Evolutionary conservation across 2,888 invertebrate species (phyloP).

Genomic region (Nomada flava): DNA sequence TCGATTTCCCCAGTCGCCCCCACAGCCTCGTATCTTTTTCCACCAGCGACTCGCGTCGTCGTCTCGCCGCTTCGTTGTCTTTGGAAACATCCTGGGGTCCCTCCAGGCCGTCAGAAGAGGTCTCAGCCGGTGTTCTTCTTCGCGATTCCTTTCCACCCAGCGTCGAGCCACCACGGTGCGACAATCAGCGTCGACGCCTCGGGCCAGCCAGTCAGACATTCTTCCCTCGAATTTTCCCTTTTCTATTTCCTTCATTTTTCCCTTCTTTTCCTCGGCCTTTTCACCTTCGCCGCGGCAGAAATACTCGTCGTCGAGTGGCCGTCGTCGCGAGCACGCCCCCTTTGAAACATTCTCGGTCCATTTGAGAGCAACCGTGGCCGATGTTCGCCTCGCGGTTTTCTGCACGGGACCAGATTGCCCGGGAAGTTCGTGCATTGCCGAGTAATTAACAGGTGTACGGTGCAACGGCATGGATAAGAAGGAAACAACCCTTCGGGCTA

Average conservation of each 20-base stretch:
- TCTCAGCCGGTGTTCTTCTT: constrained; percentile 41
- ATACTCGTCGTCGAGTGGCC: constrained; percentile 43
- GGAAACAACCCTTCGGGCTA: constrained; percentile 49
- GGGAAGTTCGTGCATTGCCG: constrained; percentile 54
- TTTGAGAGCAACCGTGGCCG: not conserved
- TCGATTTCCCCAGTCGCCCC: constrained; percentile 27
- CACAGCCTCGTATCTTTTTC: constrained; percentile 19
- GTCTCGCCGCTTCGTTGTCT: constrained; percentile 53
- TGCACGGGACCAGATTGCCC: constrained; percentile 27
- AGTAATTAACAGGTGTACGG: constrained; percentile 49
- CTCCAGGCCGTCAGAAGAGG: constrained; percentile 32
- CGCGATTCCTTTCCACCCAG: constrained; percentile 21
- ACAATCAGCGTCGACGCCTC: constrained; percentile 73
- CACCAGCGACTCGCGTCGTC: constrained; percentile 21
- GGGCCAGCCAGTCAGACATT: constrained; percentile 61
- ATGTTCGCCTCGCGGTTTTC: constrained; percentile 6
- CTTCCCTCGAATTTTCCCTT: constrained; percentile 38
- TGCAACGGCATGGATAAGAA: constrained; percentile 42
- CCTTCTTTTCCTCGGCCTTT: constrained; percentile 37
- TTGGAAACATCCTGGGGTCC: constrained; percentile 38
- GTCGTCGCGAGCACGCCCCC: constrained; percentile 17
- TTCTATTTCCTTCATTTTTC: constrained; percentile 9
- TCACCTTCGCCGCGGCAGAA: constrained; percentile 30
- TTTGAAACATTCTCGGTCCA: not conserved
- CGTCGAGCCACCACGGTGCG: constrained; percentile 32